Conservation (phyloP, 2,797 vertebrate species). For the Onychomys torridus region DNA sequence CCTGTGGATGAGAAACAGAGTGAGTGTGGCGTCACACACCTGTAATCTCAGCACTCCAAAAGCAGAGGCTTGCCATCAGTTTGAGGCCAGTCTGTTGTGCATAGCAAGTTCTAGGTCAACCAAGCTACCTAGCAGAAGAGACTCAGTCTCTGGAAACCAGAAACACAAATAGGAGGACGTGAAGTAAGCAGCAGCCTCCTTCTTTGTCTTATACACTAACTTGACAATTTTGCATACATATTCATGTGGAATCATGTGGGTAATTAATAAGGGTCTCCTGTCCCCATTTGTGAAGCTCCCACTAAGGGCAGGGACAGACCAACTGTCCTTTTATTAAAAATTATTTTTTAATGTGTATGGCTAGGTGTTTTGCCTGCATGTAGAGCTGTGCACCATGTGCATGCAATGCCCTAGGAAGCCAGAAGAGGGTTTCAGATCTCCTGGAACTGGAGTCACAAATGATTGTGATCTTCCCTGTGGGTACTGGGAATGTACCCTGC, state of each 20-base stretch:
- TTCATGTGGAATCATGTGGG: slow-evolving; percentile 63
- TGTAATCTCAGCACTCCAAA: background rate
- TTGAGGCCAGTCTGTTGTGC: background rate
- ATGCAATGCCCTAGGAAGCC: background rate
- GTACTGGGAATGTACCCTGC: background rate
- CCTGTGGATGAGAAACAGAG: slow-evolving; percentile 40
- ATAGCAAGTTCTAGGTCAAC: background rate
- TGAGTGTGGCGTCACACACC: background rate
- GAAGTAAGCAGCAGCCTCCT: background rate
- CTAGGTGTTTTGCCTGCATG: background rate
- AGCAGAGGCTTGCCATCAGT: background rate
- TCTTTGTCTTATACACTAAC: slow-evolving; percentile 24
- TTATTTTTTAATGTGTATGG: background rate
- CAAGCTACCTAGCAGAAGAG: background rate
- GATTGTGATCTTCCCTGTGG: background rate
- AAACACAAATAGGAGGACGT: background rate
- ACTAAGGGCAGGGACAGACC: slow-evolving; percentile 19
- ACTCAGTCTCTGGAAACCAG: background rate
- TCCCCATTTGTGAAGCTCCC: slow-evolving; percentile 46
- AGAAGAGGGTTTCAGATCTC: background rate
- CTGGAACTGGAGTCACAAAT: background rate
- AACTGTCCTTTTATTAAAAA: background rate
- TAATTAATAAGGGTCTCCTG: slow-evolving; percentile 55
- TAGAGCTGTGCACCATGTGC: background rate
- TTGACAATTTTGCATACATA: slow-evolving; percentile 66